These are phyloP conservation scores for Odontamblyopus rebecca DNA, from an alignment of 2,797 vertebrate species.

Conservation along the genomic window DNA sequence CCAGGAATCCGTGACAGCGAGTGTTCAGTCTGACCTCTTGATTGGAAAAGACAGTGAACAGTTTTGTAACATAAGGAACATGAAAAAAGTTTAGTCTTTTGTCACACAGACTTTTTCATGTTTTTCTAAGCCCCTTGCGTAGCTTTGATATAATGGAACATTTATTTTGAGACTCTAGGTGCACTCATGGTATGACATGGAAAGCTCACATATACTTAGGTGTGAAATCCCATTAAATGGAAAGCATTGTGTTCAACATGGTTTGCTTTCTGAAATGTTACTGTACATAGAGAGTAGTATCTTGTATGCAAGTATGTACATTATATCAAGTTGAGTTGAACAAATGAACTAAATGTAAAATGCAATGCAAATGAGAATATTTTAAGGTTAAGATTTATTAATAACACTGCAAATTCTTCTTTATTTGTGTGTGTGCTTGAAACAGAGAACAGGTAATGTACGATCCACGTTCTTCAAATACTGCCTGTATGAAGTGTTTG, in stretches of 20 bases:
- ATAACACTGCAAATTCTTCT: neutral
- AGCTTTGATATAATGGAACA: neutral
- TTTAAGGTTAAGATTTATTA: neutral
- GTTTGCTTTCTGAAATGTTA: neutral
- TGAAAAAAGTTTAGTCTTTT: neutral
- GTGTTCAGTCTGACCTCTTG: neutral
- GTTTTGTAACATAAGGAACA: neutral
- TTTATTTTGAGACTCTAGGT: conserved; percentile 29
- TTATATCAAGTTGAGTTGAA: neutral
- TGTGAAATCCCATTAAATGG: conserved; percentile 33
- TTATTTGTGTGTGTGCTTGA: neutral
- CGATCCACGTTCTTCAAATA: conserved; percentile 97
- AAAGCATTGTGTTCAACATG: conserved; percentile 15
- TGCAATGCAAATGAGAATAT: neutral
- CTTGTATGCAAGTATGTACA: neutral
- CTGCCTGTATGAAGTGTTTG: conserved; percentile 96
- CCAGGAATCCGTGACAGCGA: neutral
- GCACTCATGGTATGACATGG: neutral
- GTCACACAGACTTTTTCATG: neutral
- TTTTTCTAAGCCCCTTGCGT: neutral
- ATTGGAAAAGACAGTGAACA: neutral
- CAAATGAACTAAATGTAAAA: neutral
- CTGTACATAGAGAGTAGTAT: neutral
- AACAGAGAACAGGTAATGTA: conserved; percentile 91
- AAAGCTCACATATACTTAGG: conserved; percentile 29